Evolutionary conservation across 2,797 vertebrate genomes (phyloP).

Genomic region (Sebastolobus altivelis): DNA sequence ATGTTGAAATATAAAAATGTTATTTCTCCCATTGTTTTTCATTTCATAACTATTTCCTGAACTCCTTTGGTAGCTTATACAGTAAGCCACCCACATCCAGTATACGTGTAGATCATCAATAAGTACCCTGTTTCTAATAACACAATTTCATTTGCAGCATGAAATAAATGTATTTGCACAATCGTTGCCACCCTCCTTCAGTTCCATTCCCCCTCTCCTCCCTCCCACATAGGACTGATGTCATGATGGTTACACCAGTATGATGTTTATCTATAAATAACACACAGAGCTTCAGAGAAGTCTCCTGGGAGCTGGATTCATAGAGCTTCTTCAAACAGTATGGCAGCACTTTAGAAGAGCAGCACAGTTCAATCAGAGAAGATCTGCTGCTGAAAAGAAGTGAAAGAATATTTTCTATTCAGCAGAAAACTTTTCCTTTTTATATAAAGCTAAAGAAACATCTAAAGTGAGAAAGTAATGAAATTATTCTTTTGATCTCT

Average conservation of each 20-base stretch:
- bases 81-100: background rate
- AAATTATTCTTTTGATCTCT: slow-evolving; percentile 40
- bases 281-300: slow-evolving; percentile 20
- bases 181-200: background rate
- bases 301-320: slow-evolving; percentile 36
- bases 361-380: slow-evolving; percentile 19
- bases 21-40: background rate
- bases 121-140: background rate
- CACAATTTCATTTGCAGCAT: background rate
- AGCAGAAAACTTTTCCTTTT: slow-evolving; percentile 29
- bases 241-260: slow-evolving; percentile 17
- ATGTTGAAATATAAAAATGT: background rate
- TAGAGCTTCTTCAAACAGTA: slow-evolving; percentile 45
- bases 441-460: slow-evolving; percentile 23
- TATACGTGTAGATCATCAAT: background rate
- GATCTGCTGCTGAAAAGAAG: slow-evolving; percentile 20
- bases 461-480: slow-evolving; percentile 1
- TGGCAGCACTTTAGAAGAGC: slow-evolving; percentile 17
- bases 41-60: background rate
- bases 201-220: background rate
- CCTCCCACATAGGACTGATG: slow-evolving; percentile 26
- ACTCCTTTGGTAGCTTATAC: background rate
- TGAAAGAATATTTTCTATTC: slow-evolving; percentile 23
- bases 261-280: slow-evolving; percentile 63
- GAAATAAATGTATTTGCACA: background rate